These are phyloP conservation scores for Cheilosia impressa DNA, from an alignment of 2,888 invertebrate genomes.

Conservation along the genomic window DNA sequence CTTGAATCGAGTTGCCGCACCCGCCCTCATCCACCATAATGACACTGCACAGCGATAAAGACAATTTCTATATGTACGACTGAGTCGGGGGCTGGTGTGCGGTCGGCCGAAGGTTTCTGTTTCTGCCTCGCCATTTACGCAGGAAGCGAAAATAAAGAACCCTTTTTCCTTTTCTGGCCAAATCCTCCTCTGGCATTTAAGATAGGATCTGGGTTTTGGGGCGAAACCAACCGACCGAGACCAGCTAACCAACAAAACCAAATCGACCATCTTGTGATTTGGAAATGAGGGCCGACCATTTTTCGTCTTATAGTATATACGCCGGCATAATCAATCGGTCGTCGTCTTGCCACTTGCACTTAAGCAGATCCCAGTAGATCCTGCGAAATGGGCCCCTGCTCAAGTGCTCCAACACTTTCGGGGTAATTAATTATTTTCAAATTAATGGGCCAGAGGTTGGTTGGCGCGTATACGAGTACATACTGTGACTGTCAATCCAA, in stretches of 20 bases:
- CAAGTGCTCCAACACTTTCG: slow-evolving; percentile 80
- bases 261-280: slow-evolving; percentile 17
- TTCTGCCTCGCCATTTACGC: slow-evolving; percentile 58
- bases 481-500: slow-evolving; percentile 46
- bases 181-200: slow-evolving; percentile 62
- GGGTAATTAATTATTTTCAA: slow-evolving; percentile 79
- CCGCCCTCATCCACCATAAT: slow-evolving; percentile 39
- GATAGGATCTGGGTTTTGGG: slow-evolving; percentile 55
- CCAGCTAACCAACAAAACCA: slow-evolving; percentile 22
- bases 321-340: slow-evolving; percentile 52
- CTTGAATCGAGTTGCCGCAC: neutral
- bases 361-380: slow-evolving; percentile 43
- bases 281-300: slow-evolving; percentile 38
- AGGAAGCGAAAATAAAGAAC: slow-evolving; percentile 65
- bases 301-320: slow-evolving; percentile 20
- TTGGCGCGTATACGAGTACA: neutral
- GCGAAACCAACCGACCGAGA: slow-evolving; percentile 26
- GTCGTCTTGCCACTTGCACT: slow-evolving; percentile 44
- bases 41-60: slow-evolving; percentile 67
- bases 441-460: slow-evolving; percentile 73
- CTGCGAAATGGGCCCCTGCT: slow-evolving; percentile 30
- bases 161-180: slow-evolving; percentile 58
- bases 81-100: neutral
- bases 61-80: slow-evolving; percentile 35
- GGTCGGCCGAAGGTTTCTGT: slow-evolving; percentile 34